These are phyloP conservation scores for Celastrina argiolus DNA, from an alignment of 2,888 invertebrate genomes.

Conservation along the genomic window DNA sequence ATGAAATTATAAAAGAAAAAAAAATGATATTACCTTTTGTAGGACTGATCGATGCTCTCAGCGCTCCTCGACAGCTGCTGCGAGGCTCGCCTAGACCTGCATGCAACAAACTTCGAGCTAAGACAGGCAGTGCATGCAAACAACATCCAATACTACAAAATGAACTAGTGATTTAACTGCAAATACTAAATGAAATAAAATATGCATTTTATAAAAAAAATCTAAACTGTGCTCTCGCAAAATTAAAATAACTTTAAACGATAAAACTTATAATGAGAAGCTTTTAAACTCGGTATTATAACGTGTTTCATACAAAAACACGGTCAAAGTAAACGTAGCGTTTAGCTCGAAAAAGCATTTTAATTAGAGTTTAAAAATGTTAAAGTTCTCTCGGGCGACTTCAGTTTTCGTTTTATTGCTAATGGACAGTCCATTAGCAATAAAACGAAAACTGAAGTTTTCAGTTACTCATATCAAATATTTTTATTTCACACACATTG, in stretches of 20 bases:
- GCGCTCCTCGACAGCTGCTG: conserved; percentile 86
- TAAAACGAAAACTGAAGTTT: background rate
- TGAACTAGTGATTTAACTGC: conserved; percentile 19
- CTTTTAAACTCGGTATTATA: conserved; percentile 12
- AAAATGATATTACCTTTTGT: conserved; percentile 73
- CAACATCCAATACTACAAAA: conserved; percentile 29
- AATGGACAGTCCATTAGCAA: background rate
- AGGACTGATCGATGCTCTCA: conserved; percentile 80
- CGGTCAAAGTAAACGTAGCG: background rate
- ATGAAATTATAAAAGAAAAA: conserved; percentile 14
- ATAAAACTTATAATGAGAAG: conserved; percentile 14
- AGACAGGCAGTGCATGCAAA: conserved; percentile 71
- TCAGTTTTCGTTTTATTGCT: background rate
- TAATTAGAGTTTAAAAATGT: background rate
- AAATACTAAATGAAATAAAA: background rate
- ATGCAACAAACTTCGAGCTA: conserved; percentile 77
- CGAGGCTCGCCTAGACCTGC: conserved; percentile 92
- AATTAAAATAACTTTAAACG: conserved; percentile 10
- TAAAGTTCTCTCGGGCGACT: conserved; percentile 1
- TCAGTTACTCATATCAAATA: too few relatives aligned
- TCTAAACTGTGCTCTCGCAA: conserved; percentile 4
- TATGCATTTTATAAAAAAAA: background rate
- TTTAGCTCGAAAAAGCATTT: background rate
- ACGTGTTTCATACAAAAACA: conserved; percentile 3
- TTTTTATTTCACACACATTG: too few relatives aligned